Conservation (phyloP, 64 coral and sea anemone species). For the Porites australiensis region DNA sequence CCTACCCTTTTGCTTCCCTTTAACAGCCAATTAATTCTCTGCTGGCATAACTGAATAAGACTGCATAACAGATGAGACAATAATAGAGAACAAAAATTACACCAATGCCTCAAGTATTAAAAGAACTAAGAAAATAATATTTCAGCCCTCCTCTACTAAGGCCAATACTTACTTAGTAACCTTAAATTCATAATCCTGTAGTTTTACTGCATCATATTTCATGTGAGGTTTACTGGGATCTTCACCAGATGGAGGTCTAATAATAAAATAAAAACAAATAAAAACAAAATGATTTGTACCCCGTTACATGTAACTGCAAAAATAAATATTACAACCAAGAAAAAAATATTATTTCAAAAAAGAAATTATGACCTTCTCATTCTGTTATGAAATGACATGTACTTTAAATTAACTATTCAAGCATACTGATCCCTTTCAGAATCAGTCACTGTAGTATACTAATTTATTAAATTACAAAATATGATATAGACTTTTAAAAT, state of each 20-base stretch:
- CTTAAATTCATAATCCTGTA: slow-evolving; percentile 93
- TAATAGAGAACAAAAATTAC: not conserved
- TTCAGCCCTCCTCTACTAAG: not conserved
- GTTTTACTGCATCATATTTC: slow-evolving; percentile 90
- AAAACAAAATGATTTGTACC: not conserved
- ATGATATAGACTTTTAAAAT: too few relatives aligned
- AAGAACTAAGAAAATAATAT: too few relatives aligned
- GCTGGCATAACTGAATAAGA: slow-evolving; percentile 87
- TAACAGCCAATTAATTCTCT: slow-evolving; percentile 93
- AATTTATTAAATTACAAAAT: not conserved
- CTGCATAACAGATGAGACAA: slow-evolving; percentile 3
- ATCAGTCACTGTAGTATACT: not conserved
- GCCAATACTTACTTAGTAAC: slow-evolving; percentile 75
- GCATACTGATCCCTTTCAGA: not conserved
- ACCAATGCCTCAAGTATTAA: too few relatives aligned
- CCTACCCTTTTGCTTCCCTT: slow-evolving; percentile 88
- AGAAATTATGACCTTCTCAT: too few relatives aligned
- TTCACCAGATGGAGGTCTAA: slow-evolving; percentile 77
- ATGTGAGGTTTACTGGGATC: slow-evolving; percentile 81
- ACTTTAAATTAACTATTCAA: not conserved
- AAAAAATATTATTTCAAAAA: too few relatives aligned
- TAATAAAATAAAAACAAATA: not conserved
- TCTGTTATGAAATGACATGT: too few relatives aligned
- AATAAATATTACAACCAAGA: not conserved
- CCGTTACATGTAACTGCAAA: not conserved